Conservation (phyloP, 2,888 invertebrate species). For the Pterobdella sp. region DNA sequence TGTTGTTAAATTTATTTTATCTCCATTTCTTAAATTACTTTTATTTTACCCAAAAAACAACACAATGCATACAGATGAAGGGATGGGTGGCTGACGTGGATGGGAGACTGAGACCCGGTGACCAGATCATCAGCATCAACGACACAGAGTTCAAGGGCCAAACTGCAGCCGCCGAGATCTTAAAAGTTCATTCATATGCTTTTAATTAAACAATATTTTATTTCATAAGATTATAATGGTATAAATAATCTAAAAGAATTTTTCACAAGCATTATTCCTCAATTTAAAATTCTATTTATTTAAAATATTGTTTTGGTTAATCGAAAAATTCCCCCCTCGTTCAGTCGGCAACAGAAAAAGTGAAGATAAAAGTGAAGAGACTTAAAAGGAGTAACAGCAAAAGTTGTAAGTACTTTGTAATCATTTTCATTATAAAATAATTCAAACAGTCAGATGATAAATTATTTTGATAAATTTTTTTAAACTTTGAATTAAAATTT, state of each 20-base stretch:
- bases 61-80: slow-evolving; percentile 61
- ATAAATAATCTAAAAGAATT: background rate
- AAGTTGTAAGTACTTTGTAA: too few relatives aligned
- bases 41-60: background rate
- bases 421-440: too few relatives aligned
- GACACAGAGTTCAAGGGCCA: slow-evolving; percentile 61
- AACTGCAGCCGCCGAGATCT: slow-evolving; percentile 62
- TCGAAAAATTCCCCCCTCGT: background rate
- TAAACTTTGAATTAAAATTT: too few relatives aligned
- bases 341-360: background rate
- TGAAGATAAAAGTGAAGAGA: slow-evolving; percentile 8
- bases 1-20: background rate
- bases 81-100: slow-evolving; percentile 77
- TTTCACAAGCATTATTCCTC: too few relatives aligned
- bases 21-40: background rate
- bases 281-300: too few relatives aligned
- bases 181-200: slow-evolving; percentile 58
- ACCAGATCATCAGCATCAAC: slow-evolving; percentile 79
- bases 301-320: too few relatives aligned
- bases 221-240: background rate
- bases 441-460: too few relatives aligned
- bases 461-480: too few relatives aligned
- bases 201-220: background rate
- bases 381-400: background rate
- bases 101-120: slow-evolving; percentile 81